Conservation (phyloP, 2,888 invertebrate genomes). For the Macrostomum cliftonense region DNA sequence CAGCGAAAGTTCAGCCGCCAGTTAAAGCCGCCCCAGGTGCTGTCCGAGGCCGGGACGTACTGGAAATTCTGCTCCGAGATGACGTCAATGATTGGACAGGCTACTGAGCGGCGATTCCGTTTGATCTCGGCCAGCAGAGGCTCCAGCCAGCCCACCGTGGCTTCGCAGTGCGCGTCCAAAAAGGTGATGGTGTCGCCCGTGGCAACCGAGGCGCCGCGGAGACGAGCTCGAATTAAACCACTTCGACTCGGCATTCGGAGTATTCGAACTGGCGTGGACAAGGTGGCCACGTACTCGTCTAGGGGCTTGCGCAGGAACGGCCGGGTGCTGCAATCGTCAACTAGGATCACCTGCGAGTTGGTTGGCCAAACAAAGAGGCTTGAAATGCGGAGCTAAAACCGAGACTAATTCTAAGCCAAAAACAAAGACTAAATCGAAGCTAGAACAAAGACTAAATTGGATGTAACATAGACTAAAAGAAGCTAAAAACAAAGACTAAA, state of each 20-base stretch:
- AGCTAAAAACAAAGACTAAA: too few species aligned
- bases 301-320: constrained; percentile 61
- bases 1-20: constrained; percentile 9
- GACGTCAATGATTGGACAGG: constrained; percentile 84
- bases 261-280: constrained; percentile 66
- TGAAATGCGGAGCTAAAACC: too few species aligned
- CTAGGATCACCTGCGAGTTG: constrained; percentile 61
- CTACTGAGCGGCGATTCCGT: constrained; percentile 56
- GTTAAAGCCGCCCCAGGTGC: constrained; percentile 10
- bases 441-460: too few species aligned
- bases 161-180: constrained; percentile 89
- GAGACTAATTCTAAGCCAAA: too few species aligned
- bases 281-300: constrained; percentile 64
- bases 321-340: constrained; percentile 75
- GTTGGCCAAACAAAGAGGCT: too few species aligned
- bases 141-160: constrained; percentile 46
- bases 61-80: constrained; percentile 58
- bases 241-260: constrained; percentile 75
- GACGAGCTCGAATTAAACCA: constrained; percentile 78
- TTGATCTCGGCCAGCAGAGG: constrained; percentile 68
- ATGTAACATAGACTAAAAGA: too few species aligned
- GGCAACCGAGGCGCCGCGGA: constrained; percentile 67
- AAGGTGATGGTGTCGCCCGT: constrained; percentile 76
- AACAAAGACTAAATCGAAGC: too few species aligned
- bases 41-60: constrained; percentile 10